Evolutionary conservation across 2,113 vertebrate species (phyloP).

Genomic region (Acrocephalus arundinaceus): DNA sequence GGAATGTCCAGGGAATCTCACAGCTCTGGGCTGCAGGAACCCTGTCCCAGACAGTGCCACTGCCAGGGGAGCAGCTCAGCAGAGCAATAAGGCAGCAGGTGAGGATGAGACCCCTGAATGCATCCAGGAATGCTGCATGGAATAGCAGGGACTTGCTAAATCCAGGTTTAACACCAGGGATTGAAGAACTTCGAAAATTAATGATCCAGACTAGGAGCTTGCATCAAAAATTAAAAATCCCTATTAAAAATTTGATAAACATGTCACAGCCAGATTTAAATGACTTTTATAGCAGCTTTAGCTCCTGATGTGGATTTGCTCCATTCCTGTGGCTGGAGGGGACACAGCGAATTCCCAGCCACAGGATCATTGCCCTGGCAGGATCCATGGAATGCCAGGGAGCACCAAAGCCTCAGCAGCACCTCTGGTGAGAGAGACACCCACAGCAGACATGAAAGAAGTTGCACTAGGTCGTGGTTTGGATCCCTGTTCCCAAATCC

Average conservation of each 20-base stretch:
- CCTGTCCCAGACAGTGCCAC: neutral
- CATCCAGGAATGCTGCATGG: neutral
- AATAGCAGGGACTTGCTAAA: neutral
- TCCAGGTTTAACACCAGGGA: neutral
- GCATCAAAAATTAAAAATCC: slow-evolving; percentile 60
- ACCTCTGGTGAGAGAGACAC: neutral
- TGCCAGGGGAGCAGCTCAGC: neutral
- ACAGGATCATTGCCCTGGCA: accelerated
- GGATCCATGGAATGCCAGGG: neutral
- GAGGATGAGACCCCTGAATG: neutral
- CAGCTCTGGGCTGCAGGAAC: neutral
- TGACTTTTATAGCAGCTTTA: neutral
- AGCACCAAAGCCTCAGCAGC: neutral
- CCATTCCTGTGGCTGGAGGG: accelerated
- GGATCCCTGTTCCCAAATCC: neutral
- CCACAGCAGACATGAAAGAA: neutral
- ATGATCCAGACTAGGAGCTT: neutral
- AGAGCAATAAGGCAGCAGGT: neutral
- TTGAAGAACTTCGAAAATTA: slow-evolving; percentile 33
- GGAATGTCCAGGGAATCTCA: neutral
- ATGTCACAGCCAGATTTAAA: slow-evolving; percentile 25
- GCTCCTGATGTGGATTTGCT: neutral
- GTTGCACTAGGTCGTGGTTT: neutral
- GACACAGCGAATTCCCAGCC: accelerated
- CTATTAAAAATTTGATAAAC: slow-evolving; percentile 24